These are phyloP conservation scores for Scolopax mira DNA, from an alignment of 2,113 vertebrate genomes.

Conservation along the genomic window DNA sequence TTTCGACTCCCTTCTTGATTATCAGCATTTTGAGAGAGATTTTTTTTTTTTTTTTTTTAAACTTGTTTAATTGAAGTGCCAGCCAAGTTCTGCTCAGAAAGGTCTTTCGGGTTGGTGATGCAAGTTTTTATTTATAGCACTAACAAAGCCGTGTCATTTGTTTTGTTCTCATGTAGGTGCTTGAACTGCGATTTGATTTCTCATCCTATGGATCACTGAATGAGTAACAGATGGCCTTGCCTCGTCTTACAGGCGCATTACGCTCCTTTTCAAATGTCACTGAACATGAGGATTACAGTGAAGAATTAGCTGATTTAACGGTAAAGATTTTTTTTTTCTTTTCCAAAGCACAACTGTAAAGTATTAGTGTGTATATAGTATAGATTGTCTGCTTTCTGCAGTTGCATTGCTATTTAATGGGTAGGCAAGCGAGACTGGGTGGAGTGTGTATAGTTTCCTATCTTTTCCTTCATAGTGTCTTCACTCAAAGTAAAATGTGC, in stretches of 20 bases:
- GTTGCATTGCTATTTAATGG: neutral
- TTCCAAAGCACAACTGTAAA: neutral
- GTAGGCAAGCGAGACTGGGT: neutral
- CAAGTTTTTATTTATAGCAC: neutral
- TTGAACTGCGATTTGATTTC: constrained; percentile 60
- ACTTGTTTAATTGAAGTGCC: neutral
- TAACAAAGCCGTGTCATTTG: constrained; percentile 19
- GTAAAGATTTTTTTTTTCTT: constrained; percentile 68
- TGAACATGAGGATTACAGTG: constrained; percentile 86
- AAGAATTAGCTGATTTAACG: constrained; percentile 86
- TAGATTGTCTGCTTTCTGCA: neutral
- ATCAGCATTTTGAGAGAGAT: neutral
- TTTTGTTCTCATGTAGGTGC: constrained; percentile 63
- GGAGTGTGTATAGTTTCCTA: neutral
- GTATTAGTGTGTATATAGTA: neutral
- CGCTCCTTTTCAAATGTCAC: constrained; percentile 96
- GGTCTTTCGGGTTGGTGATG: neutral
- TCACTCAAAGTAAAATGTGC: neutral
- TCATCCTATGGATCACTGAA: constrained; percentile 72
- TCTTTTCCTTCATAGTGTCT: neutral
- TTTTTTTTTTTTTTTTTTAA: neutral
- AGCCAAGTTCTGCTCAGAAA: neutral
- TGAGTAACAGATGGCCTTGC: constrained; percentile 86
- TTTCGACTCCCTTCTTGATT: neutral
- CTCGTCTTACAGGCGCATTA: constrained; percentile 91